phyloP scores from a whole-genome alignment of 2,797 vertebrate species.

The Bufotes viridis region DNA sequence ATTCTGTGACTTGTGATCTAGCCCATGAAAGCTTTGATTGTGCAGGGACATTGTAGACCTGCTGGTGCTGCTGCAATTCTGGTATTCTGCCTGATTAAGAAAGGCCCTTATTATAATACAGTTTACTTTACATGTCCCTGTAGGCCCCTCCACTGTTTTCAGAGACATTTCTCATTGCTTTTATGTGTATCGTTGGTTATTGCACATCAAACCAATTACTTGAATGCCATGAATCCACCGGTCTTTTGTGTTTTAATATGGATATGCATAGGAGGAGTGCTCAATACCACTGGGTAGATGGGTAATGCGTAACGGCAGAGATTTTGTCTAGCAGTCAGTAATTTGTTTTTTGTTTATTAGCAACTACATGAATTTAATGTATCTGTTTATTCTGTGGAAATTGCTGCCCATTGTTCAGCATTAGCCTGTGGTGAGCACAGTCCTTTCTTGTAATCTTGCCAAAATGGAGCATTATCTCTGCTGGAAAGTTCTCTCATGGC shows the following conservation, averaged over 20 bases:
- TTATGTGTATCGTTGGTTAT: neutral
- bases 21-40: neutral
- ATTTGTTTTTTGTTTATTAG: neutral
- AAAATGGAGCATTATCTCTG: constrained; percentile 24
- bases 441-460: neutral
- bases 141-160: neutral
- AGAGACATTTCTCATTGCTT: neutral
- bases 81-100: neutral
- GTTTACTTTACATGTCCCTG: neutral
- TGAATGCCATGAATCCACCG: neutral
- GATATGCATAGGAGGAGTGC: neutral
- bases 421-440: neutral
- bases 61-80: neutral
- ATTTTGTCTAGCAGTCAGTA: neutral
- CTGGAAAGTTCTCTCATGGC: constrained; percentile 10
- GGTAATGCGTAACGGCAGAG: neutral
- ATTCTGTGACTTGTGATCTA: no score
- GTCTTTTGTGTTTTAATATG: neutral
- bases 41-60: neutral
- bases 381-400: neutral
- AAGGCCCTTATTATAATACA: neutral
- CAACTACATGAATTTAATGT: neutral
- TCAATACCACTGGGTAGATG: neutral
- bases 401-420: neutral
- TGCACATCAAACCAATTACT: neutral